These are phyloP conservation scores for Athalia rosae DNA, from an alignment of 2,888 invertebrate genomes.

Conservation along the genomic window DNA sequence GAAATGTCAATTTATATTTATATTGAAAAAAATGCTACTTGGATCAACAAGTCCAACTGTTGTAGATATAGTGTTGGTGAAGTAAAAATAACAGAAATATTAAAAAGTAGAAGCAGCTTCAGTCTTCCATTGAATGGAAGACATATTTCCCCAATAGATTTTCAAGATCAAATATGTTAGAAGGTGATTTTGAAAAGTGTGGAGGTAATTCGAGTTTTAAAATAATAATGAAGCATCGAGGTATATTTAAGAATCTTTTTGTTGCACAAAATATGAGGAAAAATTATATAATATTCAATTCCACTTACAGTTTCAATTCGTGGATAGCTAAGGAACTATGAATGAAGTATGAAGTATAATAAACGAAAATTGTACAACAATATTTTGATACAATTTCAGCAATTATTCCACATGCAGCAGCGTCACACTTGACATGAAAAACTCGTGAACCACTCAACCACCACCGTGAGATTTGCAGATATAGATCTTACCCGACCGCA, in stretches of 20 bases:
- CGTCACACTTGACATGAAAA: slow-evolving; percentile 11
- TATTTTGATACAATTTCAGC: slow-evolving; percentile 13
- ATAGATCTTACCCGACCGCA: slow-evolving; percentile 69
- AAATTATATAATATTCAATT: background rate
- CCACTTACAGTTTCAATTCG: background rate
- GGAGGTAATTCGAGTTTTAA: background rate
- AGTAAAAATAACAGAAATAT: background rate
- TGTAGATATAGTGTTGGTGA: background rate
- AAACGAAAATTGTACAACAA: slow-evolving; percentile 19
- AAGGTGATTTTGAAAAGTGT: background rate
- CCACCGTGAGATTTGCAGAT: slow-evolving; percentile 62
- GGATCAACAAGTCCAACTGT: background rate
- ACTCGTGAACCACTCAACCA: slow-evolving; percentile 52
- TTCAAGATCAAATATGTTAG: slow-evolving; percentile 7
- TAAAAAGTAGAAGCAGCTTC: background rate
- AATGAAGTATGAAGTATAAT: background rate
- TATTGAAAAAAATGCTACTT: background rate
- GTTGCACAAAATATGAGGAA: background rate
- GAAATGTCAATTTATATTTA: background rate
- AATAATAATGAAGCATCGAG: no score
- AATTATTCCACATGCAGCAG: slow-evolving; percentile 24
- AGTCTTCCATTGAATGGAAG: background rate
- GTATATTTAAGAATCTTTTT: no score
- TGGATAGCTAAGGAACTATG: background rate
- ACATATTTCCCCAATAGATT: background rate